phyloP scores from a whole-genome alignment of 2,888 invertebrate species.

The Nomada flava region DNA sequence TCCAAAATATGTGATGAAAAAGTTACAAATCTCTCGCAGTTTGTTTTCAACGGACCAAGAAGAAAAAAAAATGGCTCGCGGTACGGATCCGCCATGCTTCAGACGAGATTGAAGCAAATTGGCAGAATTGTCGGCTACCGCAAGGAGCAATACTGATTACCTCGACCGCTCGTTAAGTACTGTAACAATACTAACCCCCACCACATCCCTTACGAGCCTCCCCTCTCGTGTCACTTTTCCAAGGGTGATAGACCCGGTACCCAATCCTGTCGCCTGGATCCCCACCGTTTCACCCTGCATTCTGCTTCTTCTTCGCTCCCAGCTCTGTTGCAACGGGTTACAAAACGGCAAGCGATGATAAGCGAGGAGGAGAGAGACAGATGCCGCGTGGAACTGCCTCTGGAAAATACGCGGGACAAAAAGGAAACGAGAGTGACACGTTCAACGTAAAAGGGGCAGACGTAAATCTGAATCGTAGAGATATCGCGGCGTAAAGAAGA shows the following conservation, averaged over 20 bases:
- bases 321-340: conserved; percentile 25
- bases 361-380: conserved; percentile 41
- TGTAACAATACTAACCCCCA: conserved; percentile 78
- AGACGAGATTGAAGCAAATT: conserved; percentile 82
- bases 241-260: conserved; percentile 54
- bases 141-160: conserved; percentile 78
- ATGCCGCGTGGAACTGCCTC: not conserved
- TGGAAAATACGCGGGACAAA: not conserved
- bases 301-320: conserved; percentile 24
- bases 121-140: conserved; percentile 78
- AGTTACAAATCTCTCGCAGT: not conserved
- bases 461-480: conserved; percentile 28
- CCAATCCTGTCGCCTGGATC: conserved; percentile 64
- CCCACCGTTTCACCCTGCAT: conserved; percentile 48
- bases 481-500: conserved; percentile 10
- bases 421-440: conserved; percentile 28
- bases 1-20: no score
- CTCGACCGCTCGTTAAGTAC: conserved; percentile 79
- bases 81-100: conserved; percentile 74
- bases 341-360: conserved; percentile 45
- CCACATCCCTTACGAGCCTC: conserved; percentile 44
- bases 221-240: conserved; percentile 56
- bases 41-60: conserved; percentile 57
- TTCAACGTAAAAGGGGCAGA: conserved; percentile 12
- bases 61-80: conserved; percentile 79